Conservation (phyloP, 2,888 invertebrate genomes). For the Craniophora ligustri region DNA sequence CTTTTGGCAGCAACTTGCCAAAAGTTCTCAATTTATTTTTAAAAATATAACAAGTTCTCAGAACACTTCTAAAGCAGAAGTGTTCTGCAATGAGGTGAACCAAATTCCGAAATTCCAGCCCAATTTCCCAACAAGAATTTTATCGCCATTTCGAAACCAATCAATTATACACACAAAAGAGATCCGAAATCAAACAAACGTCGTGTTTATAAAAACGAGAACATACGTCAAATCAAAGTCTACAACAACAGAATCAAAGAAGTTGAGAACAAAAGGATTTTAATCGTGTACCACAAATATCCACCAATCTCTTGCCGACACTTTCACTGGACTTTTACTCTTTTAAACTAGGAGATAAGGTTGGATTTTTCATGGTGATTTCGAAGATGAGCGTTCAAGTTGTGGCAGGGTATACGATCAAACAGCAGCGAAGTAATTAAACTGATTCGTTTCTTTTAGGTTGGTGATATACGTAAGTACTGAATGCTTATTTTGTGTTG, state of each 20-base stretch:
- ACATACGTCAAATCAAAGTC: conserved; percentile 57
- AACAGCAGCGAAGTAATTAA: conserved; percentile 55
- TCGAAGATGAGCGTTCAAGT: neutral
- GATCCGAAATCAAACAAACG: conserved; percentile 41
- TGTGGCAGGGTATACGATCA: conserved; percentile 48
- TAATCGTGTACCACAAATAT: conserved; percentile 12
- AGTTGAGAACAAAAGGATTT: conserved; percentile 61
- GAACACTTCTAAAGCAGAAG: too few relatives aligned
- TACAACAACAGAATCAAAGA: conserved; percentile 63
- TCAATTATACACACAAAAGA: conserved; percentile 51
- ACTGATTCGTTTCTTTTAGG: conserved; percentile 38
- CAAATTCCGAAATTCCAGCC: neutral
- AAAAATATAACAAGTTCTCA: too few relatives aligned
- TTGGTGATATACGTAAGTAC: conserved; percentile 36
- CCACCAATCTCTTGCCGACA: neutral
- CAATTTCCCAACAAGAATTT: conserved; percentile 15
- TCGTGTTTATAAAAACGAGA: conserved; percentile 44
- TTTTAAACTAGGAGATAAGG: accelerated
- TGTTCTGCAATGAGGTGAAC: too few relatives aligned
- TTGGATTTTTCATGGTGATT: neutral
- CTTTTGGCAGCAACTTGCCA: too few relatives aligned
- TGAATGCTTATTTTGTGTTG: conserved; percentile 22
- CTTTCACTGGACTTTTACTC: conserved; percentile 2
- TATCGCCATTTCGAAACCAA: conserved; percentile 35
- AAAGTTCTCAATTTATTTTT: too few relatives aligned